A percentile compares a stretch with the other conserved stretches of the same genome.
Evolutionary conservation across 1,140 invertebrate species (phyloP).

Genomic region (Chlorops oryzae): DNA sequence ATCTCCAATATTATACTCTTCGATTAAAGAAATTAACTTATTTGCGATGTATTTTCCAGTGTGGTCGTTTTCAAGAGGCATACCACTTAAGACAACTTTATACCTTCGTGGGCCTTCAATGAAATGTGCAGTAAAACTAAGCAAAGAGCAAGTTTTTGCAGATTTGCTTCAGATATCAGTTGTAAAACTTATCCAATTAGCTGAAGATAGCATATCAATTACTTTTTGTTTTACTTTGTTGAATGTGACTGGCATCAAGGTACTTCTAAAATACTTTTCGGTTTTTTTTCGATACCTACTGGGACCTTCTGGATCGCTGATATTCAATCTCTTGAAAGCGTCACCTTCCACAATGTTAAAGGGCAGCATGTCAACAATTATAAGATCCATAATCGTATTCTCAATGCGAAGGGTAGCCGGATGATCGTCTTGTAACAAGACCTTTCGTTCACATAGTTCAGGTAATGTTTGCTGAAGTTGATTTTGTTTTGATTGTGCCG

Average conservation of each 20-base stretch:
- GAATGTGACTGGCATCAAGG: background rate
- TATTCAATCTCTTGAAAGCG: constrained; percentile 4
- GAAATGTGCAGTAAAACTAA: background rate
- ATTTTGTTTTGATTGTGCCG: background rate
- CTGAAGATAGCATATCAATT: background rate
- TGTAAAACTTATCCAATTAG: background rate
- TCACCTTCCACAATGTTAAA: constrained; percentile 6
- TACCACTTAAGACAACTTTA: constrained; percentile 4
- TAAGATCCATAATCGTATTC: constrained; percentile 1
- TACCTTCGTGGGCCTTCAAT: constrained; percentile 2
- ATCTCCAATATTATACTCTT: too few relatives aligned
- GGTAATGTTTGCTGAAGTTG: background rate
- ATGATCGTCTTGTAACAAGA: background rate
- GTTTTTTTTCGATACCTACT: background rate
- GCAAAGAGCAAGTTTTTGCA: background rate
- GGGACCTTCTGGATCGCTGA: background rate
- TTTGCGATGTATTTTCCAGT: too few relatives aligned
- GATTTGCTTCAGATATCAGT: background rate
- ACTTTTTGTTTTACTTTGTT: background rate
- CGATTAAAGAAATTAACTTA: too few relatives aligned
- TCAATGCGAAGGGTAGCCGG: background rate
- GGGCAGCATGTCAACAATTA: constrained; percentile 5
- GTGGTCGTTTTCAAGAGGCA: too few relatives aligned
- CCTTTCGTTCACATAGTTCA: background rate
- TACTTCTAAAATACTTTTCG: background rate